Evolutionary conservation across 2,113 vertebrate genomes (phyloP), one percentile per base, ranked within the genome.

Genomic region (Coryphaenoides rupestris): DNA sequence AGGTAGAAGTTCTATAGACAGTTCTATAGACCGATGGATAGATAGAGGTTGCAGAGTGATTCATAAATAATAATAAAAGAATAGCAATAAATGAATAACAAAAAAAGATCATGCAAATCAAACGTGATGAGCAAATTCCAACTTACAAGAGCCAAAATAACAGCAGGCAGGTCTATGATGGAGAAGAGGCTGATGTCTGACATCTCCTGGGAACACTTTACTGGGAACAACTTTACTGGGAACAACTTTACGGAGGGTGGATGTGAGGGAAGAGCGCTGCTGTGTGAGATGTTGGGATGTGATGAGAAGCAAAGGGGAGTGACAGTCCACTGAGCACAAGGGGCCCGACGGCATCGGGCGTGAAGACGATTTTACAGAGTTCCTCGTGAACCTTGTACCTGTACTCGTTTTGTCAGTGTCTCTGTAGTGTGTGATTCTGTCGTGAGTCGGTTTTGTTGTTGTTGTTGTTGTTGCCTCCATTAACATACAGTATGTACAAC

Each of bases 131-230:
- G 4, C 15, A 50, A 50, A 50, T n/a, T n/a, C 13, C 47, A 17
- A 92, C 91, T 92, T 89, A 92, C 90, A 88, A 81, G 65, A 84
- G 84, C 54, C 64, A 85, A 84, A 86, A 74, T 65, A 83, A 74
- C 67, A 81, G 77, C 69, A 54, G 63, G 79, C 68, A 76, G 84
- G 64, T 84, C 83, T 84, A 77, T 79, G 69, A 77, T 61, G 66
- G 54, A 67, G 79, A 65, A 71, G 85, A 80, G 86, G 77, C 66
- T 73, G 62, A 74, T 75, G 70, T 76, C 84, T 87, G 85, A 89
- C 80, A 86, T 87, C 91, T 85, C 87, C 89, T 88, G 78, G 80
- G 86, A 75, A 78, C 40, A 74, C 79, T 84, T 81, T 77, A 75
- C 47, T 76, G 73, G 85, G 84, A 82, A 73, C 80, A 79, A n/a